These are phyloP conservation scores for Lacanobia wlatinum DNA, from an alignment of 2,888 invertebrate genomes.

Conservation along the genomic window DNA sequence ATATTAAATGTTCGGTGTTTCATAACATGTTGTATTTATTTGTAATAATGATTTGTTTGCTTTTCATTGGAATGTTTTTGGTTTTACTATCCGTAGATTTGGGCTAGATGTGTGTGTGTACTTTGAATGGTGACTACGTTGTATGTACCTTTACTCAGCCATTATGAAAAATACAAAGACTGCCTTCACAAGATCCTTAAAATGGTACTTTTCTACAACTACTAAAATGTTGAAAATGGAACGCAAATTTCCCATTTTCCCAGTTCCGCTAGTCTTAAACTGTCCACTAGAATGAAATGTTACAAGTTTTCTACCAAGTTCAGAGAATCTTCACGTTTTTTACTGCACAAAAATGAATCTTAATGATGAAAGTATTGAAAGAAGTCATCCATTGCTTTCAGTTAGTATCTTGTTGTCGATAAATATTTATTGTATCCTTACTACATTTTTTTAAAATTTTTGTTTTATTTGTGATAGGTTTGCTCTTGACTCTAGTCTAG, in stretches of 20 bases:
- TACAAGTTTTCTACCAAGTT: background rate
- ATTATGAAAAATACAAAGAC: background rate
- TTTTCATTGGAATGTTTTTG: constrained; percentile 2
- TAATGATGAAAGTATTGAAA: background rate
- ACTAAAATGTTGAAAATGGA: background rate
- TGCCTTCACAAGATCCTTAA: background rate
- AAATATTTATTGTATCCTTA: background rate
- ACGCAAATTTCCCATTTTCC: background rate
- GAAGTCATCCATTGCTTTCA: background rate
- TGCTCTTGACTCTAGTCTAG: too few species aligned
- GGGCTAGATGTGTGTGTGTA: background rate
- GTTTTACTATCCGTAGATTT: background rate
- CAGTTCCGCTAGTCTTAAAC: background rate
- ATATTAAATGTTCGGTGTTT: constrained; percentile 8
- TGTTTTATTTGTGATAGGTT: too few species aligned
- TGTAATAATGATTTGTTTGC: background rate
- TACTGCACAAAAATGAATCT: background rate
- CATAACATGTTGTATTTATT: background rate
- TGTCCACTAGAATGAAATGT: background rate
- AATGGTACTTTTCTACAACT: background rate
- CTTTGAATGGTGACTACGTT: background rate
- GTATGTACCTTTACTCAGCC: background rate
- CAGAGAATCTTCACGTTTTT: background rate
- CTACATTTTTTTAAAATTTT: too few species aligned
- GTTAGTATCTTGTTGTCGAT: background rate